A percentile compares a stretch with the other conserved stretches of the same genome.
These are phyloP conservation scores for Campaea margaritaria DNA, from an alignment of 2,888 invertebrate genomes.

Conservation along the genomic window DNA sequence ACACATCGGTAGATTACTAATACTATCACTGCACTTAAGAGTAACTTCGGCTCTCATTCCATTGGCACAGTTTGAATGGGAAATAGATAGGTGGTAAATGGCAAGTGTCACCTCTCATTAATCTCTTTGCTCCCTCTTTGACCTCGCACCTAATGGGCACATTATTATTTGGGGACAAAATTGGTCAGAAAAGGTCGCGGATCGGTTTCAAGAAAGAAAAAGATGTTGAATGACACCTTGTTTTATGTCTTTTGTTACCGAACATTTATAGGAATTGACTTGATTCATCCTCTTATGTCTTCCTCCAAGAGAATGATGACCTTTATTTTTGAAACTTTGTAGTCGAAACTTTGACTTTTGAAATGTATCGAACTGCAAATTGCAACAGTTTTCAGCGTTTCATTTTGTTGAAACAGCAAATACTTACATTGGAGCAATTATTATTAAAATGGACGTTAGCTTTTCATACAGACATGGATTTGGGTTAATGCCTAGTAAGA, in stretches of 20 bases:
- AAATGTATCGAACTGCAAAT: too few relatives aligned
- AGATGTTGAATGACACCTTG: constrained; percentile 7
- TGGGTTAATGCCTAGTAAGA: too few relatives aligned
- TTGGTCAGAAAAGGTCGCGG: constrained; percentile 16
- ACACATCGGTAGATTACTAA: too few relatives aligned
- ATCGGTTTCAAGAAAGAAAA: constrained; percentile 9
- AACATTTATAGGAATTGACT: not conserved
- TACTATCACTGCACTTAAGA: not conserved
- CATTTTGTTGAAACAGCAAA: too few relatives aligned
- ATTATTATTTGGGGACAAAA: constrained; percentile 22
- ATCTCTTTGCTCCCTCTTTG: constrained; percentile 12
- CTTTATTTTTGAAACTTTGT: too few relatives aligned
- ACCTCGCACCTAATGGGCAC: constrained; percentile 14
- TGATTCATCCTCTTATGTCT: too few relatives aligned
- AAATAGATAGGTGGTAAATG: constrained; percentile 16
- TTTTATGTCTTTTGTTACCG: constrained; percentile 14
- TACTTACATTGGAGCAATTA: too few relatives aligned
- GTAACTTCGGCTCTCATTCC: not conserved
- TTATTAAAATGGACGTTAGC: too few relatives aligned
- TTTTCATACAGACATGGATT: too few relatives aligned
- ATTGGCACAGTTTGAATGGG: constrained; percentile 8
- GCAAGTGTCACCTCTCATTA: constrained; percentile 16
- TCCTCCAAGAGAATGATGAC: too few relatives aligned
- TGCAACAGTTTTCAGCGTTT: too few relatives aligned
- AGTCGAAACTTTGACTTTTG: too few relatives aligned